Evolutionary conservation across 2,797 vertebrate genomes (phyloP).

Genomic region (Hydrocynus forskahlii): DNA sequence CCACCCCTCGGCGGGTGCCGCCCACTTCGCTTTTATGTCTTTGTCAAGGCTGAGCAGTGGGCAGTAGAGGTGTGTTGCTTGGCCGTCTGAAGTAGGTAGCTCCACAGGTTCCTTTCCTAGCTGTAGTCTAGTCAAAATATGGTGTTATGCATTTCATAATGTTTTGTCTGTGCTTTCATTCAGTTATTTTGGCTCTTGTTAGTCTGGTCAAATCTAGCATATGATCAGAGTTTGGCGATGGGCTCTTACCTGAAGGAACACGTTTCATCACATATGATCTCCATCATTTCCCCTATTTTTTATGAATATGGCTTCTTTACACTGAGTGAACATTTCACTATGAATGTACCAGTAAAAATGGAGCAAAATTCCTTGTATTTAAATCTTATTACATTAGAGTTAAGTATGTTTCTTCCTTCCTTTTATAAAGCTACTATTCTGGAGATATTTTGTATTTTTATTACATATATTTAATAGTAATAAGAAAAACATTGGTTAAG

Average conservation of each 20-base stretch:
- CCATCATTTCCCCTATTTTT: no score
- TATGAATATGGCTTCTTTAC: background rate
- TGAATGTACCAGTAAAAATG: no score
- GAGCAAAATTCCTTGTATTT: no score
- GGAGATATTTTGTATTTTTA: background rate
- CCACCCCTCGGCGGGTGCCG: constrained; percentile 35
- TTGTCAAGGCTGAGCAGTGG: constrained; percentile 54
- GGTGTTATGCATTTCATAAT: background rate
- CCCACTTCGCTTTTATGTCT: constrained; percentile 48
- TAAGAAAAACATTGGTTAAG: background rate
- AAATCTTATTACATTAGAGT: no score
- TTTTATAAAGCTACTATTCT: no score
- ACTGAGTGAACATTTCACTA: background rate
- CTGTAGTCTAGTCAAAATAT: background rate
- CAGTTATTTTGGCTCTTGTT: background rate
- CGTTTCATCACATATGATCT: background rate
- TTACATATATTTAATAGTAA: background rate
- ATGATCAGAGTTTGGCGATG: background rate
- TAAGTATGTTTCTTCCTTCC: no score
- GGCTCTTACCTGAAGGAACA: background rate
- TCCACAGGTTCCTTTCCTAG: constrained; percentile 16
- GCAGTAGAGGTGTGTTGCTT: constrained; percentile 22
- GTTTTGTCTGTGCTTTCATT: background rate
- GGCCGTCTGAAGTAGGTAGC: background rate
- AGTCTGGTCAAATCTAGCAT: background rate